These are phyloP conservation scores for Solea solea DNA, from an alignment of 2,113 vertebrate genomes.

Conservation along the genomic window DNA sequence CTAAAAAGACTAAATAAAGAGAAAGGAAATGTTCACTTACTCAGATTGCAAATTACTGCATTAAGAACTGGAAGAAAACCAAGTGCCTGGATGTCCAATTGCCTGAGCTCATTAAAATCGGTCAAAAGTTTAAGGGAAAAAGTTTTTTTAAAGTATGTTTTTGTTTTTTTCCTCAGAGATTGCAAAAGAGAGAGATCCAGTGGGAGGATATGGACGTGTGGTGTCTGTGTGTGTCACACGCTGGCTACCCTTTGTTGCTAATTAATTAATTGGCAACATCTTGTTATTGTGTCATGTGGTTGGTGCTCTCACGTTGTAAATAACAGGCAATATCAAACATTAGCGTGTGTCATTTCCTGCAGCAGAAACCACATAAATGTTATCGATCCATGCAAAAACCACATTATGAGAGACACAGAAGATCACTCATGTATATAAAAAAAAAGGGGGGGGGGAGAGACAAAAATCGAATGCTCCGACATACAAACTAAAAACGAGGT, in stretches of 20 bases:
- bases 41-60: conserved; percentile 46
- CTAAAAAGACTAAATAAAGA: conserved; percentile 12
- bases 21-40: conserved; percentile 31
- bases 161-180: too few species aligned
- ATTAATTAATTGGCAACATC: not conserved
- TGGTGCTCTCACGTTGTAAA: not conserved
- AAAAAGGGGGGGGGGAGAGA: not conserved
- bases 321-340: not conserved
- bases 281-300: not conserved
- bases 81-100: conserved; percentile 23
- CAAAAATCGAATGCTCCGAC: conserved; percentile 16
- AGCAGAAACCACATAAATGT: conserved; percentile 15
- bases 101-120: conserved; percentile 60
- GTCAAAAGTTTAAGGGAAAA: conserved; percentile 32
- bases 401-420: conserved; percentile 1
- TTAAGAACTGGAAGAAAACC: conserved; percentile 28
- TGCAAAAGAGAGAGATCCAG: too few species aligned
- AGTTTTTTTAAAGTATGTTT: not conserved
- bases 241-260: not conserved
- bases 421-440: not conserved
- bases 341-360: not conserved
- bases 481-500: conserved; percentile 17
- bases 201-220: too few species aligned
- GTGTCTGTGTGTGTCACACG: too few species aligned
- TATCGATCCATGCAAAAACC: conserved; percentile 17